A percentile compares a stretch with the other conserved stretches of the same genome.
Evolutionary conservation across 1,140 invertebrate genomes (phyloP).

Genomic region (Cydia strobilella): DNA sequence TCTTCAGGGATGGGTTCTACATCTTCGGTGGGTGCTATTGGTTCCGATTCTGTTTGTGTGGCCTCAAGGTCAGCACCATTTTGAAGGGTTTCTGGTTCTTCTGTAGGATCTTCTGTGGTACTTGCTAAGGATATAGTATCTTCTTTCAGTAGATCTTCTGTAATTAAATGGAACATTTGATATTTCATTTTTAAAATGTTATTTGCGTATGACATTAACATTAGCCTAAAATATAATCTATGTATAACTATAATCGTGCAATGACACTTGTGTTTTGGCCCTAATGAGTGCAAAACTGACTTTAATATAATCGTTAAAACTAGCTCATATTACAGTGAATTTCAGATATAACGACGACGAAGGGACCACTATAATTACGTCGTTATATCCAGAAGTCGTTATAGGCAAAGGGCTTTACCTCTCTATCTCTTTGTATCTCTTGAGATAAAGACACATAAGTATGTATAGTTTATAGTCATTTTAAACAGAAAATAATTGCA

Average conservation of each 20-base stretch:
- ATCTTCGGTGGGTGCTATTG: conserved; percentile 24
- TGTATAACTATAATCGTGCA: no score
- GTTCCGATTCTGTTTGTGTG: neutral
- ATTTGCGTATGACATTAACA: no score
- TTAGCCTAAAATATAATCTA: no score
- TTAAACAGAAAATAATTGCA: neutral
- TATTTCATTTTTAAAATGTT: neutral
- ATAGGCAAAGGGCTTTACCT: conserved; percentile 6
- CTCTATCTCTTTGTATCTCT: no score
- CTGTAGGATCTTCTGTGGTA: conserved; percentile 17
- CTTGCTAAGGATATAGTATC: conserved; percentile 35
- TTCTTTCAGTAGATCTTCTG: conserved; percentile 44
- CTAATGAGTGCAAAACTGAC: no score
- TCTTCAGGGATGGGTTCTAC: conserved; percentile 6
- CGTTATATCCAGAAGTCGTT: conserved; percentile 19
- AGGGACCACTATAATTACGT: neutral
- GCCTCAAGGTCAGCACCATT: conserved; percentile 23
- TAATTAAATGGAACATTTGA: conserved; percentile 33
- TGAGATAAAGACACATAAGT: conserved; percentile 2
- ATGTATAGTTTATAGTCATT: neutral
- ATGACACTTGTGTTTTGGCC: no score
- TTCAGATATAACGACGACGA: conserved; percentile 22
- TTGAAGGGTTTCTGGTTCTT: conserved; percentile 3
- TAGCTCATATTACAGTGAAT: neutral
- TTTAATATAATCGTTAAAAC: no score